These are phyloP conservation scores for Acridotheres tristis DNA, from an alignment of 2,797 vertebrate genomes.

Conservation along the genomic window DNA sequence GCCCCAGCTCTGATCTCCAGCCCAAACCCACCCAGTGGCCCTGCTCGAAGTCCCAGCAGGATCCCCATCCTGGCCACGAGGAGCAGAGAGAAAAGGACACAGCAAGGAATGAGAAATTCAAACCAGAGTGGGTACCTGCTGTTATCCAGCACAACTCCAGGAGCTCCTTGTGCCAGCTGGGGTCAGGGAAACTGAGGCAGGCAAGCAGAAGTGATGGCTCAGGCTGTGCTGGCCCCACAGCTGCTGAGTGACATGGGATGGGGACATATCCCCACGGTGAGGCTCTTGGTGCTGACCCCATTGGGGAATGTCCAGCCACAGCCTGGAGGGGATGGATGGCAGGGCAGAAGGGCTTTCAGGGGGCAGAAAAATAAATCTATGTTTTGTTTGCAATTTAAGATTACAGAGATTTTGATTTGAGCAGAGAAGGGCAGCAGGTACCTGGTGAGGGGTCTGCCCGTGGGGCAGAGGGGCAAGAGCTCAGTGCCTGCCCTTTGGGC, in stretches of 20 bases:
- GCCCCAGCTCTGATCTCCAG: neutral
- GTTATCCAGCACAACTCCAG: neutral
- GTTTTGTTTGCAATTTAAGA: neutral
- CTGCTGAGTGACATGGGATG: neutral
- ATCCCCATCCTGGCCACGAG: accelerated
- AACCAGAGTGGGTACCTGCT: accelerated
- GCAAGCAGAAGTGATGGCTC: neutral
- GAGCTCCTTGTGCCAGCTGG: neutral
- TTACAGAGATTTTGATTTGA: accelerated
- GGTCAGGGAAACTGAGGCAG: neutral
- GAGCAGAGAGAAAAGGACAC: neutral
- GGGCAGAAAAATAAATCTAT: accelerated
- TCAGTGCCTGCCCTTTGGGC: accelerated
- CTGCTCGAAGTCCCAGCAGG: neutral
- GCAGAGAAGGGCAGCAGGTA: neutral
- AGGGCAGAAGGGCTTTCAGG: neutral
- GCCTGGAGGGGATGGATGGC: neutral
- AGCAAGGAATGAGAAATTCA: neutral
- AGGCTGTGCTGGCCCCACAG: neutral
- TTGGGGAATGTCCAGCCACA: neutral
- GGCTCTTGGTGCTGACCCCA: neutral
- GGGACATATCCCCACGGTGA: accelerated
- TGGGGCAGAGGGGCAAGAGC: neutral
- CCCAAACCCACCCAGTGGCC: neutral
- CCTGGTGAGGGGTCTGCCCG: neutral